These are phyloP conservation scores for Bombus waltoni DNA, from an alignment of 1,140 invertebrate species.

Conservation along the genomic window DNA sequence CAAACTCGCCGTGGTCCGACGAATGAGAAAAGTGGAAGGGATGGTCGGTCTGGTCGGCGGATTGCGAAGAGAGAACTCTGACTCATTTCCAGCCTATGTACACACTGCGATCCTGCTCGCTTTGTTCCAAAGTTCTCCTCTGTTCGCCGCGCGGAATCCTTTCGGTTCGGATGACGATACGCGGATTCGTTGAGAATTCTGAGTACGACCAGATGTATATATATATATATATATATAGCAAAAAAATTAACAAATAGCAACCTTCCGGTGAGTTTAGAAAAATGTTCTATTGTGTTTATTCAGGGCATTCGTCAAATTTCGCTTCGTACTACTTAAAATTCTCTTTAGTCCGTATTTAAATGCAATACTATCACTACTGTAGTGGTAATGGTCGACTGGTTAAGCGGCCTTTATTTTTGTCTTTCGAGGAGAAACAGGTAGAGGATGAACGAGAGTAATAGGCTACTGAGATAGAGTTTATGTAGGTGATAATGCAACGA, in stretches of 20 bases:
- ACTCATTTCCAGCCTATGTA: conserved; percentile 47
- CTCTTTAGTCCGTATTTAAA: too few species aligned
- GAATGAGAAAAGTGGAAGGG: conserved; percentile 39
- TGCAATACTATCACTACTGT: neutral
- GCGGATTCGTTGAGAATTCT: neutral
- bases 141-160: neutral
- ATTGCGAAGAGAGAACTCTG: conserved; percentile 25
- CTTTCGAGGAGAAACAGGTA: neutral
- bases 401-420: neutral
- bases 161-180: neutral
- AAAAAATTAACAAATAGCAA: neutral
- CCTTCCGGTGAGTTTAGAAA: too few species aligned
- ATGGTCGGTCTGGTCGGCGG: conserved; percentile 11
- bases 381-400: neutral
- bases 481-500: neutral
- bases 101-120: conserved; percentile 10
- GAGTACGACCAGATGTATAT: neutral
- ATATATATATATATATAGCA: too few species aligned
- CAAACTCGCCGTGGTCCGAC: conserved; percentile 4
- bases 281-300: neutral
- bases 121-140: conserved; percentile 30
- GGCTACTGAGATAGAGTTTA: neutral
- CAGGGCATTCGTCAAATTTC: neutral
- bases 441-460: neutral
- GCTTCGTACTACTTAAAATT: neutral